A percentile compares a stretch with the other conserved stretches of the same genome.
Conservation (phyloP, 2,888 invertebrate species). For the Lissocephala sabroskyi region DNA sequence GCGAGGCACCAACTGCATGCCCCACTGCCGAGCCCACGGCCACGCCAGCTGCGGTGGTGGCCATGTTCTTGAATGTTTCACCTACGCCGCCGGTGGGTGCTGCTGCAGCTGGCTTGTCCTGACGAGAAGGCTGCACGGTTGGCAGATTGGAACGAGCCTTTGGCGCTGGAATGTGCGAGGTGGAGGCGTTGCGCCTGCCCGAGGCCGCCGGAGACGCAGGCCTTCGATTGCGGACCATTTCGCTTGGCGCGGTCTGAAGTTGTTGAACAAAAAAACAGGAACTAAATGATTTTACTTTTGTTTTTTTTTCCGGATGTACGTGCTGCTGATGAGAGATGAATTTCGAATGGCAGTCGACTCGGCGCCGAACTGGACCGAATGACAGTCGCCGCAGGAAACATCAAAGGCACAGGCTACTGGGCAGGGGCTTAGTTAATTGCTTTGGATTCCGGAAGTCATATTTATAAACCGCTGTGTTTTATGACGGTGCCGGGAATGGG, state of each 20-base stretch:
- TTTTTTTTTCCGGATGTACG: neutral
- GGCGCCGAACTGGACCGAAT: constrained; percentile 3
- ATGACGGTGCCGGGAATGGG: too few species aligned
- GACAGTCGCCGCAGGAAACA: neutral
- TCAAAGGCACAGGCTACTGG: constrained; percentile 15
- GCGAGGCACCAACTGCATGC: constrained; percentile 49
- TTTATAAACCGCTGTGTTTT: constrained; percentile 21
- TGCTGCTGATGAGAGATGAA: constrained; percentile 17
- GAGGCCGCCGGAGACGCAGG: too few species aligned
- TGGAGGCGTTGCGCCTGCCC: too few species aligned
- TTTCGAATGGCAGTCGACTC: constrained; percentile 17
- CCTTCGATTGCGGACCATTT: constrained; percentile 6
- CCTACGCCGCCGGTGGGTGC: constrained; percentile 11
- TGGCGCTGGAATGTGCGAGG: constrained; percentile 37
- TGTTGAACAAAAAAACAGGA: constrained; percentile 1
- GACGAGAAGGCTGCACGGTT: neutral
- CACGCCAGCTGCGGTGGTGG: constrained; percentile 49
- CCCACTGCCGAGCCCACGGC: constrained; percentile 52
- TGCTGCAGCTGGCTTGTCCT: constrained; percentile 9
- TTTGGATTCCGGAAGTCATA: constrained; percentile 6
- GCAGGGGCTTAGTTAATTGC: constrained; percentile 31
- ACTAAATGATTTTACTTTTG: neutral
- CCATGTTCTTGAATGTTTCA: constrained; percentile 48
- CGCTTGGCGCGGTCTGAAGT: too few species aligned
- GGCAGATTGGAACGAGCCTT: constrained; percentile 20